Evolutionary conservation across 1,140 invertebrate genomes (phyloP).

Genomic region (Drosophila pachea): DNA sequence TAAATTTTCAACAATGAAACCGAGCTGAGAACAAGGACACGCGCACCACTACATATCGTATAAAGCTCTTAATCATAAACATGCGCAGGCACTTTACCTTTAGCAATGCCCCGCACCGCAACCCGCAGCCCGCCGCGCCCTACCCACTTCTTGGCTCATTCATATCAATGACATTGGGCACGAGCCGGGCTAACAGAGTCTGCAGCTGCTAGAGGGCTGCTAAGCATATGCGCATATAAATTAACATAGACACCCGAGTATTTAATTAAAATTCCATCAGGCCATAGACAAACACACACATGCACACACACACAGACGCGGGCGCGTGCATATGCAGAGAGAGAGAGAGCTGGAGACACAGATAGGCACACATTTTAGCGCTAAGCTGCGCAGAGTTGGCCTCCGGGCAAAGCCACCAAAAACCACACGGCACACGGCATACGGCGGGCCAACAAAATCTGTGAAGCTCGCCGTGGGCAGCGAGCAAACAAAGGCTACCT

Average conservation of each 20-base stretch:
- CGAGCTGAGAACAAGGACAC: slow-evolving; percentile 50
- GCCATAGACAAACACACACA: slow-evolving; percentile 35
- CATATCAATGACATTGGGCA: slow-evolving; percentile 52
- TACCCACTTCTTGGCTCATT: slow-evolving; percentile 5
- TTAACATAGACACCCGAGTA: slow-evolving; percentile 77
- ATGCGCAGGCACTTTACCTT: slow-evolving; percentile 69
- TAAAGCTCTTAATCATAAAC: slow-evolving; percentile 76
- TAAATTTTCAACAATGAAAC: slow-evolving; percentile 76
- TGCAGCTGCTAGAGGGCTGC: slow-evolving; percentile 28
- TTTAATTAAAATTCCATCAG: slow-evolving; percentile 78
- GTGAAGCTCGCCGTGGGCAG: slow-evolving; percentile 51
- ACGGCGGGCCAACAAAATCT: slow-evolving; percentile 46
- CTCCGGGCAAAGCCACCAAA: slow-evolving; percentile 64
- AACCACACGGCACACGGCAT: slow-evolving; percentile 54
- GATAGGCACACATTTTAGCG: slow-evolving; percentile 65
- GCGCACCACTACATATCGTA: slow-evolving; percentile 35
- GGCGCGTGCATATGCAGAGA: neutral
- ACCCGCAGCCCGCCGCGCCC: too few relatives aligned
- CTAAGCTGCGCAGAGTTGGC: slow-evolving; percentile 55
- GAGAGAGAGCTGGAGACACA: neutral
- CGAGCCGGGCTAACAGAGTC: slow-evolving; percentile 1
- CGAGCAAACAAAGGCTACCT: slow-evolving; percentile 59
- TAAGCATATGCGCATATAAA: slow-evolving; percentile 78
- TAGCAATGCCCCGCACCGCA: neutral
- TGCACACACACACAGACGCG: slow-evolving; percentile 33